Evolutionary conservation across 2,888 invertebrate species (phyloP).

Genomic region (Helleia helle): DNA sequence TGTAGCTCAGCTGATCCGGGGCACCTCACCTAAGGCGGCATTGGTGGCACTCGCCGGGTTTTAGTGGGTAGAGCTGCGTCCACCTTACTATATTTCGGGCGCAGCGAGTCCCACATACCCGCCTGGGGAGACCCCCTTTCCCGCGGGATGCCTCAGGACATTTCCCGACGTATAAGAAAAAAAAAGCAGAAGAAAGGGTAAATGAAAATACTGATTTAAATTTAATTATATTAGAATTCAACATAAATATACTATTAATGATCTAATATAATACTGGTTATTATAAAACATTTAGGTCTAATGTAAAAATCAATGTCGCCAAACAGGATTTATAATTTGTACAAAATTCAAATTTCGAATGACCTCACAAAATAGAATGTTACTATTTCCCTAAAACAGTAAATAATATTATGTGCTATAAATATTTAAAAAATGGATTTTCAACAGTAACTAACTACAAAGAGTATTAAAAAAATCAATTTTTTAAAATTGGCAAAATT

Average conservation of each 20-base stretch:
- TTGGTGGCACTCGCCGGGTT: no score
- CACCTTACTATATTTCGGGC: no score
- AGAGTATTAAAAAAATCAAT: not conserved
- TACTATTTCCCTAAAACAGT: not conserved
- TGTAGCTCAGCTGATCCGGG: no score
- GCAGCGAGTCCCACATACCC: no score
- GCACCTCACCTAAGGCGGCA: no score
- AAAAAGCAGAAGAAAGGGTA: not conserved
- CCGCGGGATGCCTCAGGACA: no score
- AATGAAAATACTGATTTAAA: not conserved
- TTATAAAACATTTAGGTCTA: not conserved
- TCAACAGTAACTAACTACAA: no score
- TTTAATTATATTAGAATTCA: not conserved
- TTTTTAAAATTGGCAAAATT: not conserved
- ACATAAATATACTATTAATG: not conserved
- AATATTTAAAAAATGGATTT: no score
- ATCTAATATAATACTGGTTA: not conserved
- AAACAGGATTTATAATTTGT: not conserved
- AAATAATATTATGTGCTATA: no score
- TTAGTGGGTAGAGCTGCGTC: no score
- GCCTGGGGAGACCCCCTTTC: no score
- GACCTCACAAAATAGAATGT: not conserved
- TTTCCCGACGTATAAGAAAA: no score
- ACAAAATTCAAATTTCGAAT: not conserved
- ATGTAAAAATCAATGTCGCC: not conserved